These are phyloP conservation scores for Dysdera silvatica DNA, from an alignment of 1,140 invertebrate genomes.

Conservation along the genomic window DNA sequence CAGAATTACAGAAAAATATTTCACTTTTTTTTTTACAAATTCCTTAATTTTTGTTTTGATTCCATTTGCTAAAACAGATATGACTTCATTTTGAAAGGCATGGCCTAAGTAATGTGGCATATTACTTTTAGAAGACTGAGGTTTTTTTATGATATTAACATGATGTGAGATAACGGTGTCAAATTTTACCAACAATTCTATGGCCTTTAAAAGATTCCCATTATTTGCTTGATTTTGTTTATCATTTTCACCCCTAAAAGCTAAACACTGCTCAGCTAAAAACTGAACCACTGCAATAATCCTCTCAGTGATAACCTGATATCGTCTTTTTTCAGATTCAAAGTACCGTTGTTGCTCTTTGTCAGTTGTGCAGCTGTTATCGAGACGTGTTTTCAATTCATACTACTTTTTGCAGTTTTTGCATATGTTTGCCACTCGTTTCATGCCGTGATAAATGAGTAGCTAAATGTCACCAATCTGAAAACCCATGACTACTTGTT, in stretches of 20 bases:
- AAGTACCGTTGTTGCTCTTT: neutral
- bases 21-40: neutral
- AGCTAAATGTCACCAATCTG: neutral
- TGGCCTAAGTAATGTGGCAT: neutral
- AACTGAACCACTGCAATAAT: slow-evolving; percentile 5
- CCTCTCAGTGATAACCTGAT: neutral
- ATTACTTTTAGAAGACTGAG: neutral
- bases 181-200: slow-evolving; percentile 6
- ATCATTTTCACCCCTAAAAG: neutral
- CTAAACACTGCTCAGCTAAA: neutral
- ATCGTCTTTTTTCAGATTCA: neutral
- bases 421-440: neutral
- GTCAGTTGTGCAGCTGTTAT: neutral
- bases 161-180: slow-evolving; percentile 7
- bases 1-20: too few relatives aligned
- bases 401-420: neutral
- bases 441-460: neutral
- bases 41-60: neutral
- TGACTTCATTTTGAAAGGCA: neutral
- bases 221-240: neutral
- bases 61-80: neutral
- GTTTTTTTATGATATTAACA: slow-evolving; percentile 2
- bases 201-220: slow-evolving; percentile 1
- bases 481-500: neutral
- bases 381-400: neutral